Conservation (phyloP, 2,113 vertebrate species). For the Corapipo altera region DNA sequence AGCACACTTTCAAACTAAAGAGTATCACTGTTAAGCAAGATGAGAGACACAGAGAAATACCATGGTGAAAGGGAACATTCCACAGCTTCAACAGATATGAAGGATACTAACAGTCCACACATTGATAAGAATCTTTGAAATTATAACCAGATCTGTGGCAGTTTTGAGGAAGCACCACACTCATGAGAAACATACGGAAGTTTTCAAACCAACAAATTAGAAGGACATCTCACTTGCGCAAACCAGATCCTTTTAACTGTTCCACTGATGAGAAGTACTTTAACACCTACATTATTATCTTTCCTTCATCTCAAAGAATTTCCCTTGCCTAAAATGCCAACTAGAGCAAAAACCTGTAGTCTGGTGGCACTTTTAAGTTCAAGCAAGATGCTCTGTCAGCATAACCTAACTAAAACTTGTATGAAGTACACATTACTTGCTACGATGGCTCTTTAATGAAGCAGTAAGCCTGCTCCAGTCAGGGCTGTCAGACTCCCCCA, state of each 20-base stretch:
- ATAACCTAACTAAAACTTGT: background rate
- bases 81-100: background rate
- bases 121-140: background rate
- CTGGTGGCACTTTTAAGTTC: background rate
- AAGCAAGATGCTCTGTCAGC: background rate
- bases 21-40: background rate
- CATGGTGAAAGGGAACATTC: background rate
- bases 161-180: background rate
- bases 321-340: background rate
- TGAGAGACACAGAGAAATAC: background rate
- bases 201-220: background rate
- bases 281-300: background rate
- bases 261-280: background rate
- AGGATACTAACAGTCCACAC: background rate
- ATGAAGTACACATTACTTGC: background rate
- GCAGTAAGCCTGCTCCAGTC: background rate
- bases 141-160: background rate
- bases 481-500: background rate
- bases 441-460: background rate
- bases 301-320: background rate
- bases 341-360: background rate
- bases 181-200: background rate
- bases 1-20: background rate
- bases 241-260: background rate
- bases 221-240: background rate